phyloP scores from a whole-genome alignment of 2,888 invertebrate genomes.

The Phortica magna region DNA sequence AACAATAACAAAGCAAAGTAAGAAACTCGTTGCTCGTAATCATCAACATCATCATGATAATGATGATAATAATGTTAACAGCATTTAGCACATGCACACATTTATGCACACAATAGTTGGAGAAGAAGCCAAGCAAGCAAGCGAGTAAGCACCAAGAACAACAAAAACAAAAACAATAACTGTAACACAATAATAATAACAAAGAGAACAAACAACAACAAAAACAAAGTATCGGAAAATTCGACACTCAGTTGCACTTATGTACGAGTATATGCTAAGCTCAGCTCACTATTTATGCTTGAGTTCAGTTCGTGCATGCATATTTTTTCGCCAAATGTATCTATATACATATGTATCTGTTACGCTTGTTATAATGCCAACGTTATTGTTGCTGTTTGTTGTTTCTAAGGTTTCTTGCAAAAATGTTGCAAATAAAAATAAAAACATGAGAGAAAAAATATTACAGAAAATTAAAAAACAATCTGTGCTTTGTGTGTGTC shows the following conservation, averaged over 20 bases:
- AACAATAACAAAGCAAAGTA: background rate
- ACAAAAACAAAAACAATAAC: background rate
- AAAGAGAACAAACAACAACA: background rate
- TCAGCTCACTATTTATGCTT: conserved; percentile 1
- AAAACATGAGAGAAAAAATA: no score
- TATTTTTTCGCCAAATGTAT: background rate
- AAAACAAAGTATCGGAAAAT: background rate
- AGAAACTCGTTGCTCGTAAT: background rate
- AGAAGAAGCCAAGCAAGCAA: conserved; percentile 21
- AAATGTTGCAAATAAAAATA: background rate
- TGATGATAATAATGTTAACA: background rate
- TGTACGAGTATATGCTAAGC: background rate
- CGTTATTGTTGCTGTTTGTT: background rate
- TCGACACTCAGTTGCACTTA: background rate
- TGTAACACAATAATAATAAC: background rate
- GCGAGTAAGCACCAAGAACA: conserved; percentile 6
- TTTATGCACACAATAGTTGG: background rate
- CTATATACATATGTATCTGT: background rate
- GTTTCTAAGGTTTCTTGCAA: conserved; percentile 1
- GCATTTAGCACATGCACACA: background rate
- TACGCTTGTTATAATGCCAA: background rate
- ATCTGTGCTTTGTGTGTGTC: no score
- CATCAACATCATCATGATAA: background rate
- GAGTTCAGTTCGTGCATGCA: conserved; percentile 3
- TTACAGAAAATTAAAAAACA: no score